Base-by-base conservation (phyloP, 2,888 invertebrate species). In the Dynastes grantii region DNA sequence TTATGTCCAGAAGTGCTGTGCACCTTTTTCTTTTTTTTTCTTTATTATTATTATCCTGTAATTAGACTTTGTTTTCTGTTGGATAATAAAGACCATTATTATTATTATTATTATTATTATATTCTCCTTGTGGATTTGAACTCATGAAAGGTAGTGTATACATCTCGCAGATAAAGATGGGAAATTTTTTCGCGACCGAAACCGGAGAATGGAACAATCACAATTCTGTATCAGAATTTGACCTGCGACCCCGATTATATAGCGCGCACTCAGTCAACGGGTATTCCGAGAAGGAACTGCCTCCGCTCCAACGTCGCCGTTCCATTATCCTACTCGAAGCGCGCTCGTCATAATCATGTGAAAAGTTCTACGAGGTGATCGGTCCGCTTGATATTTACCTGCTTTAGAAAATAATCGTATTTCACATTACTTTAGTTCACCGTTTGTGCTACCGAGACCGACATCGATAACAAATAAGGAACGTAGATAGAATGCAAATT, bases 361-460 rank as follows among this genome's bases (percentile, higher is more conserved):
- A 32, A 64, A 70, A 70, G 9, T 45, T 11, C 22, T 37, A n/a
- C 58, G 22, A 61, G n/a, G 53, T 22, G 73, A 73, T 73, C 58
- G 58, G 55, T 16, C 58, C 58, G 73, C 73, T 55, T 58, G 73
- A 73, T 73, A 73, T 73, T 73, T 73, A 73, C 73, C 55, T 73
- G 58, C 16, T 61, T 73, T 73, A 40, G 73, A 67, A 67, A 67
- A 67, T 67, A 67, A 67, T 67, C 63, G 32, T 63, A 63, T 63
- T 29, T 63, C 6, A 29, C 29, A 8, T 37, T 63, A 58, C 45
- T 45, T 45, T 45, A 45, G 1, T 45, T 11, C 45, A 8, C 8
- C 2, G 45, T 11, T 45, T 45, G 45, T 1, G 45, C 45, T 45
- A 45, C 45, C 45, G 45, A 45, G 45, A 8, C 37, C 45, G 45